Evolutionary conservation across 92 coral and sea anemone genomes (phyloP).

Genomic region (Muricea muricata): DNA sequence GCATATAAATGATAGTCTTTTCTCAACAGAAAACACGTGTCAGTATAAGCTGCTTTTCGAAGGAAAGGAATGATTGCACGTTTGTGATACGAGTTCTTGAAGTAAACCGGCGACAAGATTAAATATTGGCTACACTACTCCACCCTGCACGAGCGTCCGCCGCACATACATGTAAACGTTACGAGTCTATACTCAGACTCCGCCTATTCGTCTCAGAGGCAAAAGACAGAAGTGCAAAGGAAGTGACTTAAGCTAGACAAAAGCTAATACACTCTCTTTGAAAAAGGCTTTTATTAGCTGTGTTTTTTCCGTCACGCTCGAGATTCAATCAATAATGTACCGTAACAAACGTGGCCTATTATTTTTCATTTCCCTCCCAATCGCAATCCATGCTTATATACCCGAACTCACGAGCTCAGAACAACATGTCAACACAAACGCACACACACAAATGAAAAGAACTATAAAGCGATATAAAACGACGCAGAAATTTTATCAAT

Average conservation of each 20-base stretch:
- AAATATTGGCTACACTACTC: not conserved
- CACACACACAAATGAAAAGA: not conserved
- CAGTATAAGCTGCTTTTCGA: not conserved
- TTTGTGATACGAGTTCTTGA: not conserved
- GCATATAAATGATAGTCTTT: not conserved
- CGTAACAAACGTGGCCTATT: not conserved
- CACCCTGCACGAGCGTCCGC: conserved; percentile 16
- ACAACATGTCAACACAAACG: not conserved
- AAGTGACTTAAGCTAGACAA: conserved; percentile 2
- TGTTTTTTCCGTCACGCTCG: not conserved
- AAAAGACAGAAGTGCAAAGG: not conserved
- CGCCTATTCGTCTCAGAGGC: conserved; percentile 1
- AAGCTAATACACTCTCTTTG: not conserved
- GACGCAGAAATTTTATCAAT: not conserved
- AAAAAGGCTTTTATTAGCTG: not conserved
- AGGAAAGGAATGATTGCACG: not conserved
- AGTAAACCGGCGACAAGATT: conserved; percentile 1
- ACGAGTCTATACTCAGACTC: not conserved
- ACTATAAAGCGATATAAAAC: not conserved
- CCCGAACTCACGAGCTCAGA: not conserved
- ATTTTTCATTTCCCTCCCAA: not conserved
- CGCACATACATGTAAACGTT: not conserved
- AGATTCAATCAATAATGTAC: not conserved
- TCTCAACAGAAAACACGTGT: not conserved
- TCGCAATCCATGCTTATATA: not conserved